Evolutionary conservation across 2,888 invertebrate genomes (phyloP).

Genomic region (Empis stercorea): DNA sequence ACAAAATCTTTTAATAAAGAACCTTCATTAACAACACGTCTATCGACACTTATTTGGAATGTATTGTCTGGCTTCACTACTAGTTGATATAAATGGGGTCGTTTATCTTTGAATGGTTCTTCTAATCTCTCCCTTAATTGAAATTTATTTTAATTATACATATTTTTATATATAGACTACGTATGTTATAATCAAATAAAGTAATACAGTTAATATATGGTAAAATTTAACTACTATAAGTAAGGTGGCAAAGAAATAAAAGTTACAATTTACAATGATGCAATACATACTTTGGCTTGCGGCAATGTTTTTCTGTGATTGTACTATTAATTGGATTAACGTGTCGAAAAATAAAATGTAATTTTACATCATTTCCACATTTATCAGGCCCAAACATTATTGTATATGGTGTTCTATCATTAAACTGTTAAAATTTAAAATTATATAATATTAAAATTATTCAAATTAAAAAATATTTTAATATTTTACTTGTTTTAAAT

Average conservation of each 20-base stretch:
- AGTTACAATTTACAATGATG: not conserved
- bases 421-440: constrained; percentile 45
- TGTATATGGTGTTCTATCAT: constrained; percentile 94
- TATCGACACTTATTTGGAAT: constrained; percentile 71
- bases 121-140: constrained; percentile 55
- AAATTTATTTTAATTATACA: no score
- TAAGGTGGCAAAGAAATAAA: constrained; percentile 6
- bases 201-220: no score
- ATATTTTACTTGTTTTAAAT: constrained; percentile 48
- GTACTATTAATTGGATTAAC: constrained; percentile 84
- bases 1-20: constrained; percentile 78
- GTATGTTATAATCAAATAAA: no score
- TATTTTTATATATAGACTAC: no score
- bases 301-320: constrained; percentile 90
- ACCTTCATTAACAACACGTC: constrained; percentile 71
- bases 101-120: constrained; percentile 82
- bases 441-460: not conserved
- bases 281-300: constrained; percentile 60
- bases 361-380: constrained; percentile 91
- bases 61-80: constrained; percentile 66
- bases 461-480: not conserved
- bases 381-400: constrained; percentile 99
- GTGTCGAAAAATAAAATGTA: constrained; percentile 88
- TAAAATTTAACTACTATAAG: constrained; percentile 7
- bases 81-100: constrained; percentile 77